Conservation (phyloP, 2,888 invertebrate genomes). For the Cerastis leucographa region DNA sequence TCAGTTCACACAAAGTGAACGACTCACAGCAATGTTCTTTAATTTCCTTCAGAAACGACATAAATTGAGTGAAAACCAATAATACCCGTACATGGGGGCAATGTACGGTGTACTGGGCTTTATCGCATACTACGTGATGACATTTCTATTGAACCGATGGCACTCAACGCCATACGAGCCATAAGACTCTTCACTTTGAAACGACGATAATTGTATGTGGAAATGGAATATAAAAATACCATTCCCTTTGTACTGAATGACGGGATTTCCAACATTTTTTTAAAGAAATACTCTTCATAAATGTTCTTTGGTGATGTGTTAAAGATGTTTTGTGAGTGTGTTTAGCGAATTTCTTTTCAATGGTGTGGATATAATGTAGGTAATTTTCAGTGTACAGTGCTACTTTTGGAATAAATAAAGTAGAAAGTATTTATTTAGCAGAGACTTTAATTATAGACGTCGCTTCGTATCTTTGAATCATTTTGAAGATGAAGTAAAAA, state of each 20-base stretch:
- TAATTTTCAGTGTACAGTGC: not conserved
- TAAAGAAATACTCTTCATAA: slow-evolving; percentile 61
- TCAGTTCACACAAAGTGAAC: slow-evolving; percentile 3
- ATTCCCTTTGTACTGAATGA: slow-evolving; percentile 62
- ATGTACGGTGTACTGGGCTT: slow-evolving; percentile 66
- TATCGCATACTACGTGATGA: slow-evolving; percentile 72
- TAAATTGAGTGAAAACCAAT: slow-evolving; percentile 72
- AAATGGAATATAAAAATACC: slow-evolving; percentile 73
- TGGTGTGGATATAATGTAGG: not conserved
- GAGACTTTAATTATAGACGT: not conserved
- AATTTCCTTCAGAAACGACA: slow-evolving; percentile 57
- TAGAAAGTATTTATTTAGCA: not conserved
- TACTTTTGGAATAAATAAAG: not conserved
- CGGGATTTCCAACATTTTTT: slow-evolving; percentile 65
- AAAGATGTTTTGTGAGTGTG: slow-evolving; percentile 6
- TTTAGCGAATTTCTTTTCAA: slow-evolving; percentile 22
- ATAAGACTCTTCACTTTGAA: slow-evolving; percentile 66
- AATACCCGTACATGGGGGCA: slow-evolving; percentile 63
- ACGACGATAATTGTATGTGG: slow-evolving; percentile 74
- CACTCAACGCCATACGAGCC: slow-evolving; percentile 71
- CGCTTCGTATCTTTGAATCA: not conserved
- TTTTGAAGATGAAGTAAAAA: not conserved
- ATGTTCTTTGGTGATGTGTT: slow-evolving; percentile 56
- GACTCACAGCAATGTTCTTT: slow-evolving; percentile 37
- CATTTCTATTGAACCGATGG: slow-evolving; percentile 75